Conservation (phyloP, 2,888 invertebrate species). For the Cepaea hortensis region DNA sequence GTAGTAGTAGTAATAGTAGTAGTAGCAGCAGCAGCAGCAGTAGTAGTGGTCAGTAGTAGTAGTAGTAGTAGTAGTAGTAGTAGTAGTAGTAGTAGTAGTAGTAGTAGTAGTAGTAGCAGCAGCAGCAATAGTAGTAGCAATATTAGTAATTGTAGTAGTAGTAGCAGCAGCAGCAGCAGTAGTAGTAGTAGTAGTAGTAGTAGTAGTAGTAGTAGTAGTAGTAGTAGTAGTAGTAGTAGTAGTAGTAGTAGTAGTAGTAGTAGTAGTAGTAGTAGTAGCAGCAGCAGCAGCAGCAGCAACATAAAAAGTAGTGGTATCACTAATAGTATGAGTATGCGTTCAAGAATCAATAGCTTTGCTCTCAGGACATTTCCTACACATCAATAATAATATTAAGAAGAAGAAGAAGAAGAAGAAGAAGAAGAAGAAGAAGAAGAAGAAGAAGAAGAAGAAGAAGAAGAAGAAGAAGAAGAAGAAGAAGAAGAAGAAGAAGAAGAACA, state of each 20-base stretch:
- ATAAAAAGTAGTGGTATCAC: no score
- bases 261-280: no score
- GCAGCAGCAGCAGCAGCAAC: no score
- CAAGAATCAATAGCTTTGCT: no score
- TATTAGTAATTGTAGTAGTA: background rate
- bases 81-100: background rate
- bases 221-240: no score
- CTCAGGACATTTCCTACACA: no score
- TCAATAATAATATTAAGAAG: no score
- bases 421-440: slow-evolving; percentile 11
- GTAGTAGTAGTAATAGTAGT: background rate
- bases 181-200: no score
- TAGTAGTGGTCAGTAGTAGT: background rate
- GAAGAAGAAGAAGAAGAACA: background rate
- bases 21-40: background rate
- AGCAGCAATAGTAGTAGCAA: background rate
- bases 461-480: slow-evolving; percentile 16
- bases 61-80: background rate
- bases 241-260: no score
- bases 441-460: slow-evolving; percentile 22
- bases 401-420: slow-evolving; percentile 19
- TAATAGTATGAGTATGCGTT: no score
- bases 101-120: background rate
- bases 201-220: no score
- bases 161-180: no score